Conservation (phyloP, 2,888 invertebrate species). For the Heliconius erato region DNA sequence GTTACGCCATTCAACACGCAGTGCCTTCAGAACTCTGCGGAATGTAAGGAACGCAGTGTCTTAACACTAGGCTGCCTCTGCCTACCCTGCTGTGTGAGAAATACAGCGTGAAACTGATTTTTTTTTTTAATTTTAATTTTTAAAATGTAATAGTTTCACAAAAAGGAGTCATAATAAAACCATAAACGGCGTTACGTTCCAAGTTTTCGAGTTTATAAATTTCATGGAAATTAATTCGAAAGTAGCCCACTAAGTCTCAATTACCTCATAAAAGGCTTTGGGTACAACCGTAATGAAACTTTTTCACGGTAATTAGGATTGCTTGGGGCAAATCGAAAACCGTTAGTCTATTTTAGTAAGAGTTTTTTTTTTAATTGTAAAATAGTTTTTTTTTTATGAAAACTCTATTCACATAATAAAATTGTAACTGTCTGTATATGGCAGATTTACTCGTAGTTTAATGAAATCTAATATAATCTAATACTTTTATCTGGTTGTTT, state of each 20-base stretch:
- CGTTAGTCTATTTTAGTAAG: slow-evolving; percentile 19
- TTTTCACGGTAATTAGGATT: slow-evolving; percentile 48
- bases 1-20: too few species aligned
- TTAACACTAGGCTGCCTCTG: too few species aligned
- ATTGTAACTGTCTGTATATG: too few species aligned
- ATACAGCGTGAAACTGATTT: too few species aligned
- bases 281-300: slow-evolving; percentile 50
- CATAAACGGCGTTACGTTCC: slow-evolving; percentile 34
- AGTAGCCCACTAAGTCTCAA: slow-evolving; percentile 50
- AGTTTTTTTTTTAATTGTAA: not conserved
- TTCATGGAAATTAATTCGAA: slow-evolving; percentile 49
- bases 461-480: too few species aligned
- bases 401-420: too few species aligned
- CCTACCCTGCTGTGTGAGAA: too few species aligned
- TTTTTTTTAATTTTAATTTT: too few species aligned
- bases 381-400: not conserved
- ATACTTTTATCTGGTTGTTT: too few species aligned
- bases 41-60: too few species aligned
- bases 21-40: too few species aligned
- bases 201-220: slow-evolving; percentile 44
- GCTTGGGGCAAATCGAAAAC: slow-evolving; percentile 42
- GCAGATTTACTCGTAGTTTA: too few species aligned
- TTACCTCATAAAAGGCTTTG: slow-evolving; percentile 51
- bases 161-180: slow-evolving; percentile 31
- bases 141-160: not conserved